Percentiles rank a stretch among this genome's conserved stretches.
phyloP scores from a whole-genome alignment of 2,113 vertebrate genomes.

The Symphodus melops region DNA sequence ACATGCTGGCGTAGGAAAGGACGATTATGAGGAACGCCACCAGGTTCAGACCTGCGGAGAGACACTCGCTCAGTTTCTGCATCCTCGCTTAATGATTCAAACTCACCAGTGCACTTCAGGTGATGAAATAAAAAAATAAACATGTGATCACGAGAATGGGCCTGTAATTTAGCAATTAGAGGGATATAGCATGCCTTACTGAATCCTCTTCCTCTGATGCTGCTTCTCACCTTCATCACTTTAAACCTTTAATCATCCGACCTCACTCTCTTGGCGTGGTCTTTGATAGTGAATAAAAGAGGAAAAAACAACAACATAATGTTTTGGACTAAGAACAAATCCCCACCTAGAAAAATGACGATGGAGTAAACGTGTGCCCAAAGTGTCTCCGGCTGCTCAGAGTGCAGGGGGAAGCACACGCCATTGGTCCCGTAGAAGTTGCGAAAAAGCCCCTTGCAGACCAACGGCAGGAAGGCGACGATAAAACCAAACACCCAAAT shows the following conservation, averaged over 20 bases:
- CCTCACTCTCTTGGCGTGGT: too few species aligned
- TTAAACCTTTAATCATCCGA: too few species aligned
- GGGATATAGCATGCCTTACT: too few species aligned
- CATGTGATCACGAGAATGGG: too few species aligned
- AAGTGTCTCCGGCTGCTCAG: slow-evolving; percentile 90
- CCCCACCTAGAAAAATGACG: slow-evolving; percentile 94
- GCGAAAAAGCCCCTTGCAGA: slow-evolving; percentile 90
- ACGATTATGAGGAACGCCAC: slow-evolving; percentile 95
- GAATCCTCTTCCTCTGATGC: too few species aligned
- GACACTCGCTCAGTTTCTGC: slow-evolving; percentile 18
- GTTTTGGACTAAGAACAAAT: neutral
- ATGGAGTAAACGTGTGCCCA: slow-evolving; percentile 96
- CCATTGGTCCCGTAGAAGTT: slow-evolving; percentile 98
- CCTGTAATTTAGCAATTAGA: too few species aligned
- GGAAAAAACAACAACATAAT: neutral
- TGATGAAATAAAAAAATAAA: too few species aligned
- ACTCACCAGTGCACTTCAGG: too few species aligned
- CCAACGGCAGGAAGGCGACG: slow-evolving; percentile 91
- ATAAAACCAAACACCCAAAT: slow-evolving; percentile 94
- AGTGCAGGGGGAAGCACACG: slow-evolving; percentile 96
- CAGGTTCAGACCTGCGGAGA: slow-evolving; percentile 91
- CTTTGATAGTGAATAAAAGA: too few species aligned
- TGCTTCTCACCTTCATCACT: too few species aligned
- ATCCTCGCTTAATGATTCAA: too few species aligned
- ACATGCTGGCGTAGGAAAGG: slow-evolving; percentile 97